Evolutionary conservation across 2,888 invertebrate species (phyloP), one percentile per base, ranked within the genome.

Genomic region (Unio delphinus): DNA sequence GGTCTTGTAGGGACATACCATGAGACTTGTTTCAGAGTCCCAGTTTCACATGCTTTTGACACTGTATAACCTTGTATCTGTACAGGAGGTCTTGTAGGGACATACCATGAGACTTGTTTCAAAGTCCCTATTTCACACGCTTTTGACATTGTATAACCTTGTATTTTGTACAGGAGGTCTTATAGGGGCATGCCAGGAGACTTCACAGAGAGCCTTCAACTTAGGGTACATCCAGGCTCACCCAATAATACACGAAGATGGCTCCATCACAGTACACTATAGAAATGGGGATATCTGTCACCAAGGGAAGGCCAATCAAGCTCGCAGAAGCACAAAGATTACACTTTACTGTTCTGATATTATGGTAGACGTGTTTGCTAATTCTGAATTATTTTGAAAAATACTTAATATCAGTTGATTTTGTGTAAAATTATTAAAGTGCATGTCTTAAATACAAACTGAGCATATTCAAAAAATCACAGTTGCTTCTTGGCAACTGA

Each of bases 1-100:
- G 86, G 83, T 3, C 80, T 85, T 64, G 78, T 86, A 18, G 87
- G 87, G 15, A 86, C 84, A 0, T 87, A 87, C 67, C 86, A 86
- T 79, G 72, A 78, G n/a, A 74, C 80, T 1, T 68, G 34, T 34
- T 34, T 45, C 45, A 45, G 15, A 45, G 45, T 45, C 11, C 11
- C 45, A 11, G 15, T 45, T 45, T 45, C 15, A 15, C 45, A 45
- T 4, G 4, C 45, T 11, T 45, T 3, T 45, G 45, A 45, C 45
- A 45, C 30, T 60, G 60, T 57, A 57, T 23, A 5, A 67, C 56
- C 26, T 64, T 54, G 23, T 56, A 8, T 55, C 55, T 61, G 73
- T 70, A 18, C 56, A 86, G 86, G 23, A 86, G 86, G 83, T 3
- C 80, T 85, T 64, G 78, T 86, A 18, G 87, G 87, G 15, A 86